These are phyloP conservation scores for Ellobius talpinus DNA, from an alignment of 2,113 vertebrate species.

Conservation along the genomic window DNA sequence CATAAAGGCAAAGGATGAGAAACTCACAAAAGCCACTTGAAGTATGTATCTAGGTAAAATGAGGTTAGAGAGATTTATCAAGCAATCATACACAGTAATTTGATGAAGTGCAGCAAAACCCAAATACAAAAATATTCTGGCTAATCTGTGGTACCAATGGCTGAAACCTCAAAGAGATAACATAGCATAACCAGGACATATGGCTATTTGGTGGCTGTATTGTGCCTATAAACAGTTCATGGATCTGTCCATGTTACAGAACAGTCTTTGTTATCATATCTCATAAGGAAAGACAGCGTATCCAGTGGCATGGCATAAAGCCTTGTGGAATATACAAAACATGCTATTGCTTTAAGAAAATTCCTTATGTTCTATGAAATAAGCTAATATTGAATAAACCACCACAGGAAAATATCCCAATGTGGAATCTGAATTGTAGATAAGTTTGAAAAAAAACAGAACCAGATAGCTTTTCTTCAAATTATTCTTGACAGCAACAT, in stretches of 20 bases:
- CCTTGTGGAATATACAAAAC: not conserved
- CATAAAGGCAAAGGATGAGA: not conserved
- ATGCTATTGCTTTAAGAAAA: not conserved
- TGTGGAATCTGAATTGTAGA: not conserved
- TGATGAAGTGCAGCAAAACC: not conserved
- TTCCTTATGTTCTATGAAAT: not conserved
- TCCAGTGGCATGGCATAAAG: not conserved
- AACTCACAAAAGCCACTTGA: not conserved
- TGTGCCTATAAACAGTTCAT: not conserved
- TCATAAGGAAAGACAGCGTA: not conserved
- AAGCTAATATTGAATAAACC: not conserved
- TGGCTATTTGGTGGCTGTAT: not conserved
- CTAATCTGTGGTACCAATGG: not conserved
- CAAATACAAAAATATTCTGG: not conserved
- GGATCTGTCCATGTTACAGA: not conserved
- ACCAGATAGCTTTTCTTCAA: not conserved
- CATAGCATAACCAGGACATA: not conserved
- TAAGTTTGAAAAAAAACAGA: conserved; percentile 50
- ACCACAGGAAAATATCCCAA: not conserved
- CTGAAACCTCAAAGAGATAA: not conserved
- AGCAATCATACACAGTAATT: not conserved
- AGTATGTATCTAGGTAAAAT: not conserved
- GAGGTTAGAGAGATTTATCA: not conserved
- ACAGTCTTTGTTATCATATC: not conserved
- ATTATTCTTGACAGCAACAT: conserved; percentile 44